These are phyloP conservation scores for Hedya salicella DNA, from an alignment of 2,888 invertebrate species.

Conservation along the genomic window DNA sequence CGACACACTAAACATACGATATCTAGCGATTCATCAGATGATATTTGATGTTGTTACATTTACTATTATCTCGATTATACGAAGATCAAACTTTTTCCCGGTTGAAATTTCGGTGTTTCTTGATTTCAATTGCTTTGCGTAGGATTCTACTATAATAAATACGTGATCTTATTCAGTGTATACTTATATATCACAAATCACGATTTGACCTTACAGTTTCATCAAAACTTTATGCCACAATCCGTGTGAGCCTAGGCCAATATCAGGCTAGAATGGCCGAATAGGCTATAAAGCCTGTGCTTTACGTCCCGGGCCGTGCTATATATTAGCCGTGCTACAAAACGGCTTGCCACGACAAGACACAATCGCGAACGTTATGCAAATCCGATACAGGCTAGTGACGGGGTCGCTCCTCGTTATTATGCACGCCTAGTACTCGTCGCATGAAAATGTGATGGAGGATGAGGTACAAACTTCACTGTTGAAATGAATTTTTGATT, in stretches of 20 bases:
- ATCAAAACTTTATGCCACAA: slow-evolving; percentile 24
- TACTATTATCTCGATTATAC: no score
- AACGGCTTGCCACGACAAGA: slow-evolving; percentile 36
- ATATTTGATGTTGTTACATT: no score
- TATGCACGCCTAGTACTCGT: slow-evolving; percentile 36
- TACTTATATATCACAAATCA: no score
- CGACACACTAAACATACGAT: no score
- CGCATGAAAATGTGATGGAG: slow-evolving; percentile 23
- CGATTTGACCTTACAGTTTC: slow-evolving; percentile 22
- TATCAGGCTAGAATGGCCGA: slow-evolving; percentile 29
- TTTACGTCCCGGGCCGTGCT: slow-evolving; percentile 30
- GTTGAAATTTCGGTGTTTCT: no score
- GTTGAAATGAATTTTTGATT: slow-evolving; percentile 30
- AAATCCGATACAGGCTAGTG: slow-evolving; percentile 35
- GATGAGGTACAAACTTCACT: background rate
- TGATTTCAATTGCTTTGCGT: no score
- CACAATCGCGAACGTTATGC: slow-evolving; percentile 26
- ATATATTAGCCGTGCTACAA: slow-evolving; percentile 38
- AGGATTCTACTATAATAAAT: no score
- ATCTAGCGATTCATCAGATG: no score
- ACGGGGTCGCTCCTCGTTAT: slow-evolving; percentile 11
- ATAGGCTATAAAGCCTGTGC: slow-evolving; percentile 35
- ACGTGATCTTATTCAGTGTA: no score
- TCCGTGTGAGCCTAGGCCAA: slow-evolving; percentile 25
- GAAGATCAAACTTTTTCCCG: no score